phyloP scores from a whole-genome alignment of 2,113 vertebrate genomes.

The Dicrurus megarhynchus region DNA sequence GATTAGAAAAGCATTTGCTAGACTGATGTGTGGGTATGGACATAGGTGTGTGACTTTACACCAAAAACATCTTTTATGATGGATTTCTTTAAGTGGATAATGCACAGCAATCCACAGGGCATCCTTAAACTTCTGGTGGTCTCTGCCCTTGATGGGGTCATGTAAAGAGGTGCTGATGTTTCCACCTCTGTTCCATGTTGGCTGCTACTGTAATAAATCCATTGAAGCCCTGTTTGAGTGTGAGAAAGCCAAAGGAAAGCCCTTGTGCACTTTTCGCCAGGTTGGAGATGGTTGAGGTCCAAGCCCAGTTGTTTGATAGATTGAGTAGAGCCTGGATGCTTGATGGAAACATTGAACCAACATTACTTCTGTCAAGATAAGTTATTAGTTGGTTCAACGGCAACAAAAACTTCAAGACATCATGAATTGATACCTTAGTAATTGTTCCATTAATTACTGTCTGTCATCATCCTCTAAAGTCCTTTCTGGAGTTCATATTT shows the following conservation, averaged over 20 bases:
- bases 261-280: neutral
- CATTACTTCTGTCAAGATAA: constrained; percentile 47
- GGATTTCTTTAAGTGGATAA: neutral
- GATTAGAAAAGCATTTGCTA: neutral
- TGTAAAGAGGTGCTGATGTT: neutral
- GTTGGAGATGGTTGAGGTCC: neutral
- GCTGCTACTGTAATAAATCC: neutral
- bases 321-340: neutral
- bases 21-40: neutral
- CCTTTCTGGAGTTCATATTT: constrained; percentile 47
- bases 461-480: constrained; percentile 54
- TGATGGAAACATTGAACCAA: constrained; percentile 38
- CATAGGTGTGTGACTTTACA: neutral
- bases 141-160: neutral
- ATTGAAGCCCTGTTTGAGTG: rapidly evolving
- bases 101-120: neutral
- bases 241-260: neutral
- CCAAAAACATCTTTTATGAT: neutral
- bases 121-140: neutral
- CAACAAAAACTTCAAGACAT: constrained; percentile 51
- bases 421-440: constrained; percentile 61
- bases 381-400: constrained; percentile 51
- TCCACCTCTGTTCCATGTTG: neutral
- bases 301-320: neutral
- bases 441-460: constrained; percentile 69